Evolutionary conservation across 2,888 invertebrate genomes (phyloP).

Genomic region (Lathronympha strigana): DNA sequence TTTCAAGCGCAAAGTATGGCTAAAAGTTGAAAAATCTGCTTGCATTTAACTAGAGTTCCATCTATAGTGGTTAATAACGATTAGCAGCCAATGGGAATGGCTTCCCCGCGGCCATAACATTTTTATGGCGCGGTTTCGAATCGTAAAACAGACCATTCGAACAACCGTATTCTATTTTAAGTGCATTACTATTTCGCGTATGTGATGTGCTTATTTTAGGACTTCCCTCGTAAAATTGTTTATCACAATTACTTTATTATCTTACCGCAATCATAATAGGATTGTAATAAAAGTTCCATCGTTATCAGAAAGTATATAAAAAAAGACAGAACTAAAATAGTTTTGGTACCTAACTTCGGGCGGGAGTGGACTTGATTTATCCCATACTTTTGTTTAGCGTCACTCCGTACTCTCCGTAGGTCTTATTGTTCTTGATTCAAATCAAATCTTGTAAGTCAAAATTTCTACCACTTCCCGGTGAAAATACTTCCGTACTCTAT

Average conservation of each 20-base stretch:
- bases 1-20: no score
- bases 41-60: background rate
- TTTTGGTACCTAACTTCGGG: no score
- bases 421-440: no score
- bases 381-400: no score
- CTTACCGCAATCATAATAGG: conserved; percentile 5
- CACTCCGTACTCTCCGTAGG: no score
- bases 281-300: background rate
- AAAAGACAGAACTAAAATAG: no score
- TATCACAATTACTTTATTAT: conserved; percentile 15
- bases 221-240: conserved; percentile 9
- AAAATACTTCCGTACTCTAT: no score
- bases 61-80: background rate
- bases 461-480: no score
- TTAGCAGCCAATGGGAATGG: background rate
- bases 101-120: conserved; percentile 6
- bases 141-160: conserved; percentile 15
- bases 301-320: background rate
- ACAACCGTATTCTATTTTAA: conserved; percentile 24
- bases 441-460: no score
- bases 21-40: no score
- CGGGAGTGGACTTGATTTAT: no score
- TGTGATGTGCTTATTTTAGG: conserved; percentile 9
- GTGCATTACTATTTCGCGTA: conserved; percentile 17
- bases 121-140: conserved; percentile 21